phyloP scores from a whole-genome alignment of 2,888 invertebrate genomes.

The Anagyrus pseudococci region DNA sequence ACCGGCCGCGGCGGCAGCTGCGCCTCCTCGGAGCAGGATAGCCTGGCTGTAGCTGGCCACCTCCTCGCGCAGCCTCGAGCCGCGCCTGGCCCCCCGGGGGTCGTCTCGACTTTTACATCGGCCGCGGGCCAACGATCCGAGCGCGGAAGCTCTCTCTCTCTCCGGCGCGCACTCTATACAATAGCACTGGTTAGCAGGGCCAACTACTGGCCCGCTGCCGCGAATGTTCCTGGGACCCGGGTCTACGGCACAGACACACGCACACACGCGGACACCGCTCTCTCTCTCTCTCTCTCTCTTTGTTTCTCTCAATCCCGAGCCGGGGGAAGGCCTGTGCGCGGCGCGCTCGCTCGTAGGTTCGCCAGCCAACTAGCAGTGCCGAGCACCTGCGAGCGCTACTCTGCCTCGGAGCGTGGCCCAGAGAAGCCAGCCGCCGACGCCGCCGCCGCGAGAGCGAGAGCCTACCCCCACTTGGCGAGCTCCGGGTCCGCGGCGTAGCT shows the following conservation, averaged over 20 bases:
- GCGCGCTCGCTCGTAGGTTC: constrained; percentile 54
- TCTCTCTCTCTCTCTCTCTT: constrained; percentile 10
- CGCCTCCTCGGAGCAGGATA: neutral
- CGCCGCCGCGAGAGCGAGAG: constrained; percentile 34
- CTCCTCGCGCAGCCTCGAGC: too few relatives aligned
- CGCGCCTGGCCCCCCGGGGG: too few relatives aligned
- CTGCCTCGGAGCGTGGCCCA: constrained; percentile 20
- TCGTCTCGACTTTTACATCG: too few relatives aligned
- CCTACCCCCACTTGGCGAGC: neutral
- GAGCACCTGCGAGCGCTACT: constrained; percentile 47
- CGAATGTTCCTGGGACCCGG: too few relatives aligned
- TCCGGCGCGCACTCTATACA: too few relatives aligned
- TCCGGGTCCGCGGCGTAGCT: neutral
- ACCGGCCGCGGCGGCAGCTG: neutral
- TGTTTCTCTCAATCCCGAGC: constrained; percentile 5
- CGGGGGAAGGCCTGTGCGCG: constrained; percentile 37
- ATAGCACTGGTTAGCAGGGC: too few relatives aligned
- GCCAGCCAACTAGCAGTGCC: constrained; percentile 58
- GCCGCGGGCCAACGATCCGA: too few relatives aligned
- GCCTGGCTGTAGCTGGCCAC: too few relatives aligned
- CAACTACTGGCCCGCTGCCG: too few relatives aligned
- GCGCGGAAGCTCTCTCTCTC: too few relatives aligned
- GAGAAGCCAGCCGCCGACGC: constrained; percentile 21
- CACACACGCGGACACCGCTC: too few relatives aligned
- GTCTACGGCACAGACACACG: too few relatives aligned